Percentiles rank a stretch among this genome's conserved stretches.
Evolutionary conservation across 2,888 invertebrate species (phyloP).

Genomic region (Diadegma fenestrale): DNA sequence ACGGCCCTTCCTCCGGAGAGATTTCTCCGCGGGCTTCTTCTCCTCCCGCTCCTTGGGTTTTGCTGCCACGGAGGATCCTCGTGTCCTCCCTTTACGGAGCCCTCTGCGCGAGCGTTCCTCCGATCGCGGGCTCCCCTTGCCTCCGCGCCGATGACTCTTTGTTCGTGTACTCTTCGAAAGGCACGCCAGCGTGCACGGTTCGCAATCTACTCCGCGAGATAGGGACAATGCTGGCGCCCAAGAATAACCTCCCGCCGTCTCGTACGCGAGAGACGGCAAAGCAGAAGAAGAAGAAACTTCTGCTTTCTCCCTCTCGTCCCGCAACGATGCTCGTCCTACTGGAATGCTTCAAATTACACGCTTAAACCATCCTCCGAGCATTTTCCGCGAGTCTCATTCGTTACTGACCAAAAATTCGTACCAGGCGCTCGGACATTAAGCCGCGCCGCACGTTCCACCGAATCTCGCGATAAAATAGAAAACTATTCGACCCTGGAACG

Average conservation of each 20-base stretch:
- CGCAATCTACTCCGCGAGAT: conserved; percentile 31
- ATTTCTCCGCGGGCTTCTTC: conserved; percentile 43
- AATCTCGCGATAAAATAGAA: too few species aligned
- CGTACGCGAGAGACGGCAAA: conserved; percentile 19
- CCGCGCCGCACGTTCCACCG: background rate
- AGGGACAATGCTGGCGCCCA: conserved; percentile 66
- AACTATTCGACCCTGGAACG: too few species aligned
- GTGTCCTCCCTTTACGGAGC: conserved; percentile 20
- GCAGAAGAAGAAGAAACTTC: conserved; percentile 14
- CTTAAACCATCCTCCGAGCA: background rate
- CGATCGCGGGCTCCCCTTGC: conserved; percentile 30
- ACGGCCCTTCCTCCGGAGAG: conserved; percentile 48
- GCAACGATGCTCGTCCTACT: conserved; percentile 1
- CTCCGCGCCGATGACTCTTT: conserved; percentile 57
- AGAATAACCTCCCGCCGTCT: conserved; percentile 47
- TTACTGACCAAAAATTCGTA: background rate
- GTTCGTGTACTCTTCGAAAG: conserved; percentile 47
- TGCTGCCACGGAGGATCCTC: conserved; percentile 28
- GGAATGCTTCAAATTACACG: conserved; percentile 28
- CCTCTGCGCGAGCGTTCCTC: conserved; percentile 23
- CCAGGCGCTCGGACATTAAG: background rate
- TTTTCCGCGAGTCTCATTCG: background rate
- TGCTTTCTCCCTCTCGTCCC: background rate
- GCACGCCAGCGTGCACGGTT: conserved; percentile 34
- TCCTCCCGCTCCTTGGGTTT: conserved; percentile 45